Evolutionary conservation across 2,113 vertebrate species (phyloP).

Genomic region (Trogon surrucura): DNA sequence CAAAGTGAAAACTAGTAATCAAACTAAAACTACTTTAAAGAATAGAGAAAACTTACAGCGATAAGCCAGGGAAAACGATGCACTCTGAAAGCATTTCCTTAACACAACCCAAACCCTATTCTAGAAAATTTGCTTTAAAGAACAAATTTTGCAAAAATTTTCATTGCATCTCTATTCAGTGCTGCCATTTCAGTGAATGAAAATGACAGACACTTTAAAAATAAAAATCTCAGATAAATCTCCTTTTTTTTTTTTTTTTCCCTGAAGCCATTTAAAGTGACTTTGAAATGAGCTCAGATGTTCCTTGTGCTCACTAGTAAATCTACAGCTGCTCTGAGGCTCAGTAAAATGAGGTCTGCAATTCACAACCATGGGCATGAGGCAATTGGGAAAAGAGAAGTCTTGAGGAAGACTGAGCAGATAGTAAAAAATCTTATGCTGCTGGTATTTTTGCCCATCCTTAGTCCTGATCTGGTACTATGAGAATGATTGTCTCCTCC

Average conservation of each 20-base stretch:
- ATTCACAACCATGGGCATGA: not conserved
- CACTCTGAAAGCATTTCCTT: not conserved
- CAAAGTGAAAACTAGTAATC: not conserved
- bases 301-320: not conserved
- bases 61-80: not conserved
- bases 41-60: not conserved
- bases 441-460: not conserved
- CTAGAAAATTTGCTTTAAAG: not conserved
- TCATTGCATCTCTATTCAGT: not conserved
- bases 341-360: not conserved
- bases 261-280: not conserved
- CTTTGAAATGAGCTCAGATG: not conserved
- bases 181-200: not conserved
- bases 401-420: not conserved
- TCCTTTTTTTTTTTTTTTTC: not conserved
- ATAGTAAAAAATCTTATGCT: not conserved
- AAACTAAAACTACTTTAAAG: not conserved
- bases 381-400: not conserved
- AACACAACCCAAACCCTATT: not conserved
- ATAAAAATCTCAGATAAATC: not conserved
- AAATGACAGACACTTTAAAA: not conserved
- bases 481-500: not conserved
- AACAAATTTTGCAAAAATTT: not conserved
- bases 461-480: not conserved
- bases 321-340: not conserved